Evolutionary conservation across 2,888 invertebrate species (phyloP).

Genomic region (Antitype chi): DNA sequence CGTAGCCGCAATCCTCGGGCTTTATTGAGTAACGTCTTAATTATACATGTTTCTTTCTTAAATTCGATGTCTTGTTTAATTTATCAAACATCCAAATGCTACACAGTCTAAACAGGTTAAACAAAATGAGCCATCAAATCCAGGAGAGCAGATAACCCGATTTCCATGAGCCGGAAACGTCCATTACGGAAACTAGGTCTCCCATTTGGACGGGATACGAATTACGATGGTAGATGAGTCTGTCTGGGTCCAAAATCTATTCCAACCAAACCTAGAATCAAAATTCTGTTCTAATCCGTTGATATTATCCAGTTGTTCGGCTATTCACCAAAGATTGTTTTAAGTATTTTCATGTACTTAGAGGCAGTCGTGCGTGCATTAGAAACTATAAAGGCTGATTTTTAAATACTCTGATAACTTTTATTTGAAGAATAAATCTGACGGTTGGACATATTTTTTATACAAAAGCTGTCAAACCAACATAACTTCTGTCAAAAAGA

Average conservation of each 20-base stretch:
- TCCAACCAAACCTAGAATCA: neutral
- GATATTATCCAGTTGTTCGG: neutral
- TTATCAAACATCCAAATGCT: neutral
- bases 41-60: neutral
- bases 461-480: too few species aligned
- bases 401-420: too few species aligned
- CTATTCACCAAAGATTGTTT: neutral
- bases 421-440: too few species aligned
- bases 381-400: neutral
- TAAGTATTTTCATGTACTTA: neutral
- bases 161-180: constrained; percentile 31
- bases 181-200: constrained; percentile 29
- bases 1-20: neutral
- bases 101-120: neutral
- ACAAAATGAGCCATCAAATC: constrained; percentile 17
- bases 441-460: too few species aligned
- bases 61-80: neutral
- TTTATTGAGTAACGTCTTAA: neutral
- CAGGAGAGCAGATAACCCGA: neutral
- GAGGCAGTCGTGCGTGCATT: neutral
- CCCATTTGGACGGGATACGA: constrained; percentile 26
- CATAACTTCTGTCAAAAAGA: too few species aligned
- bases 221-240: constrained; percentile 10
- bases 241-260: constrained; percentile 20
- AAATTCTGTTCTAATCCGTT: neutral